Base-by-base conservation (phyloP, 2,888 invertebrate genomes). In the Drosophila macrospina region DNA sequence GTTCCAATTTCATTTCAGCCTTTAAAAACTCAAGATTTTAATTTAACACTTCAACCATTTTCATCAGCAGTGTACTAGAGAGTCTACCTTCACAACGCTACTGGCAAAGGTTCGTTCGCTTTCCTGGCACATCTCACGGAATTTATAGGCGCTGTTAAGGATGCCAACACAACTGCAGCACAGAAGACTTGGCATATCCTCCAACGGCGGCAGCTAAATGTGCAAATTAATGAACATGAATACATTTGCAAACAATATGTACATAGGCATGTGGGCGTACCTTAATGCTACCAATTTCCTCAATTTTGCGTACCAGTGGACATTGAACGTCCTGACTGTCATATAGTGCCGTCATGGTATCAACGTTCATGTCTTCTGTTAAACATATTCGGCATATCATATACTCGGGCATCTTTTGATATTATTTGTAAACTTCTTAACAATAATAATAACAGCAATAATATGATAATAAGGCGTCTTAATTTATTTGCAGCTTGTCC, bases 331-430 rank as follows among this genome's bases (percentile, higher is more conserved):
- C 71, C 41, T 74, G 64, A 0, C 79, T 83, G 56, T 90, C 89
- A 30, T 90, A 91, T 0, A 91, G 77, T 4, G 88, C 77, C 57
- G 90, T 81, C 90, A 91, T 91, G 10, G 73, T 75, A 20, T 77
- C 74, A 8, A 68, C 61, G 30, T 78, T 86, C 48, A 80, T 87
- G 28, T 89, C 89, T 42, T 91, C 89, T 10, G 81, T 77, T 26
- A 91, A 72, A 61, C 91, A 91, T 68, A 91, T 91, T 20, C 91
- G 80, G 56, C 91, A 91, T 50, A 89, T 71, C 77, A 90, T 80
- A 42, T 82, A 85, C 48, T 89, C 88, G 28, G 88, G 87, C 90
- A 90, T 90, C 6, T 11, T 85, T 57, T 44, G 15, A 30, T 52
- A 7, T 50, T 51, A 3, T 15, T 30, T 13, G 20, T 20, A 30